Evolutionary conservation across 1,140 invertebrate genomes (phyloP).

Genomic region (Potamilus streckersoni): DNA sequence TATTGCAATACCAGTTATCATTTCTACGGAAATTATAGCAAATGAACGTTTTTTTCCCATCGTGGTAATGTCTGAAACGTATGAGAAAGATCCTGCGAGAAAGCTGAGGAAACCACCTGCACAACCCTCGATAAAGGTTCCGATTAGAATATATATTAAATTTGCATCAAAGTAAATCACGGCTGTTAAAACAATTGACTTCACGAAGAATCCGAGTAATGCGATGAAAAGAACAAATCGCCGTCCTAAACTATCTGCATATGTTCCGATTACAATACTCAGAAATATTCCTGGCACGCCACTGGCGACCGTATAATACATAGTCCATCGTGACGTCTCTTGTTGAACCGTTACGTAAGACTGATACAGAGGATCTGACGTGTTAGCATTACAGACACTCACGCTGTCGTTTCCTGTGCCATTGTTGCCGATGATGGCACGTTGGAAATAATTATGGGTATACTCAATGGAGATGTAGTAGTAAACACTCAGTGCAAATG

Average conservation of each 20-base stretch:
- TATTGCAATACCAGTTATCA: neutral
- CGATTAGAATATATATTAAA: conserved; percentile 12
- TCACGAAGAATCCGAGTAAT: neutral
- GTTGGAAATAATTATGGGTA: no score
- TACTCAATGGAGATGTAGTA: no score
- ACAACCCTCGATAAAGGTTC: conserved; percentile 1
- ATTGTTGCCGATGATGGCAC: no score
- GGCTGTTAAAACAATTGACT: neutral
- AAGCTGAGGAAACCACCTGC: conserved; percentile 3
- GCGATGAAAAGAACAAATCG: conserved; percentile 6
- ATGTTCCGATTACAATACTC: neutral
- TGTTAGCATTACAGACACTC: no score
- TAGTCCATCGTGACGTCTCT: conserved; percentile 20
- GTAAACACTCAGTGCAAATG: no score
- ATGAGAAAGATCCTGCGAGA: conserved; percentile 4
- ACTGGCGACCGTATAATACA: conserved; percentile 7
- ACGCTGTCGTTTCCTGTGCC: no score
- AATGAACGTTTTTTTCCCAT: conserved; percentile 12
- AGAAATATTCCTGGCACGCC: conserved; percentile 5
- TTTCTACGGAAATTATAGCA: conserved; percentile 5
- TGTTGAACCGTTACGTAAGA: conserved; percentile 5
- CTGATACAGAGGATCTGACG: neutral
- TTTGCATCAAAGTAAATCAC: conserved; percentile 14
- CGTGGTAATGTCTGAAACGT: conserved; percentile 19
- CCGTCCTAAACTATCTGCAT: conserved; percentile 13